These are phyloP conservation scores for Labia minor DNA, from an alignment of 2,888 invertebrate species.

Conservation along the genomic window DNA sequence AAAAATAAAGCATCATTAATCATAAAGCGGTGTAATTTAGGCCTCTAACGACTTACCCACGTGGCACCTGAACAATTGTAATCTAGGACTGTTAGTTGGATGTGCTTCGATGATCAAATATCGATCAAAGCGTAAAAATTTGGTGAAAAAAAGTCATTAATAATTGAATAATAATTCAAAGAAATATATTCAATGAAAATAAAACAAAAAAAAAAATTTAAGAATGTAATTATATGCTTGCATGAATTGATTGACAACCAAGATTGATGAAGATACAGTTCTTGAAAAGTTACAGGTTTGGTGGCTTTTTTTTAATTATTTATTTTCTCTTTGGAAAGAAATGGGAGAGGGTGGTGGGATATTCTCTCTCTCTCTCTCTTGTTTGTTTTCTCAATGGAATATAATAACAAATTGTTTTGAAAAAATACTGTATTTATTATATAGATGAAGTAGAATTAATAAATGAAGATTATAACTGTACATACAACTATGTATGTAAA, in stretches of 20 bases:
- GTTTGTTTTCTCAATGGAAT: no score
- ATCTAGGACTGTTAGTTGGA: not conserved
- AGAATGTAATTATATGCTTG: conserved; percentile 6
- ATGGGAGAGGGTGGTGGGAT: no score
- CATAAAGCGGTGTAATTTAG: conserved; percentile 6
- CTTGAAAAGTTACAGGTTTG: no score
- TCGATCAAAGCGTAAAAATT: not conserved
- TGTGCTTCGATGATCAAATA: not conserved
- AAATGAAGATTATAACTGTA: no score
- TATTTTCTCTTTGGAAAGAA: no score
- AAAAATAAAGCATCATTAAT: not conserved
- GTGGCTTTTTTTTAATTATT: no score
- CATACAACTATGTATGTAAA: no score
- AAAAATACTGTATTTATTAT: no score
- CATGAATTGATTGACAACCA: not conserved
- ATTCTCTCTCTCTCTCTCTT: no score
- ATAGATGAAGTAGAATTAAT: no score
- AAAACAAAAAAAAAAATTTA: not conserved
- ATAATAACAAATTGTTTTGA: no score
- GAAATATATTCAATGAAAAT: conserved; percentile 7
- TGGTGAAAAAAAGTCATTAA: not conserved
- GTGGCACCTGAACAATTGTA: not conserved
- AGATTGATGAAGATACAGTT: not conserved
- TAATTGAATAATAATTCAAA: conserved; percentile 13
- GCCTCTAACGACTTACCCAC: not conserved